phyloP scores from a whole-genome alignment of 1,140 invertebrate species.

The Mizuhopecten yessoensis region DNA sequence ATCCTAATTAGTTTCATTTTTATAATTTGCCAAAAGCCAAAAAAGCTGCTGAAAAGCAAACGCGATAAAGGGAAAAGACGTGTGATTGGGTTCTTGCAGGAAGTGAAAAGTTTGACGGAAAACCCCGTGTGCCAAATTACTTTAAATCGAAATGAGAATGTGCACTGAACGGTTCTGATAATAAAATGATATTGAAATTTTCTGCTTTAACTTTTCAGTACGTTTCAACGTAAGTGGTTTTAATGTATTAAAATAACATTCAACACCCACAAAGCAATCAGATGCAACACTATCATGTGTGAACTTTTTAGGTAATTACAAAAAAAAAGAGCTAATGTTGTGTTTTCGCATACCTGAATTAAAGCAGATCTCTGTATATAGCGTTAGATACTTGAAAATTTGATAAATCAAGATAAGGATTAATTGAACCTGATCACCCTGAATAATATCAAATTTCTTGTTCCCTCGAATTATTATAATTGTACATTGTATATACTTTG shows the following conservation, averaged over 20 bases:
- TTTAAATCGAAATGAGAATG: constrained; percentile 25
- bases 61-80: constrained; percentile 24
- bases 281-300: background rate
- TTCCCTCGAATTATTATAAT: no score
- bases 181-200: background rate
- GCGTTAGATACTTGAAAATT: no score
- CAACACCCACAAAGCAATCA: background rate
- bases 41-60: constrained; percentile 33
- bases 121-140: constrained; percentile 22
- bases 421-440: background rate
- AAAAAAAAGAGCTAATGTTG: background rate
- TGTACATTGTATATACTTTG: background rate
- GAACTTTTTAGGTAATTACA: background rate
- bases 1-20: constrained; percentile 35
- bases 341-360: no score
- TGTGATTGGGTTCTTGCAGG: constrained; percentile 10
- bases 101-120: constrained; percentile 34
- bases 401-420: background rate
- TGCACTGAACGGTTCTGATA: background rate
- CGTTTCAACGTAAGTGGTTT: background rate
- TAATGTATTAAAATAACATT: background rate
- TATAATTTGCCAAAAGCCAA: constrained; percentile 30
- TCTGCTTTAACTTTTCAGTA: background rate
- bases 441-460: background rate
- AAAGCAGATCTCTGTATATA: no score